Conservation (phyloP, 2,113 vertebrate species). For the Pachypanchax playfairii region DNA sequence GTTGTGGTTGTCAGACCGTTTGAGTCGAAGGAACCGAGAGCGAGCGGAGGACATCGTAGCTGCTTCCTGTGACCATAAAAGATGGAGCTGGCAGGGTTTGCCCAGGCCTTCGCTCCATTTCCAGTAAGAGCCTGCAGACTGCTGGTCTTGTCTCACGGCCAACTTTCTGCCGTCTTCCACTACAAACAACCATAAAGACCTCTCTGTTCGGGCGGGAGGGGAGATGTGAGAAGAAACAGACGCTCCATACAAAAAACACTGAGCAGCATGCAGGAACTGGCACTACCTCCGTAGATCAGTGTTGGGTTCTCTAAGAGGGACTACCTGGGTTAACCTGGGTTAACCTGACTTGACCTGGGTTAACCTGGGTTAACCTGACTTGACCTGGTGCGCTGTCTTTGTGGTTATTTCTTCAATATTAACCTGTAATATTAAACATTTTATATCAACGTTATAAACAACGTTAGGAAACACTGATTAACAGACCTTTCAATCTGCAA, state of each 20-base stretch:
- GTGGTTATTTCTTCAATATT: too few species aligned
- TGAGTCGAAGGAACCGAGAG: constrained; percentile 11
- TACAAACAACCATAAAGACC: constrained; percentile 87
- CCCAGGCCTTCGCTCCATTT: constrained; percentile 77
- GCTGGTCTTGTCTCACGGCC: constrained; percentile 80
- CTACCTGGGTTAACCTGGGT: constrained; percentile 56
- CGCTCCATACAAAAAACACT: constrained; percentile 82
- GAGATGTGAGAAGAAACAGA: constrained; percentile 89
- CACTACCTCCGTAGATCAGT: constrained; percentile 59
- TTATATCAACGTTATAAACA: too few species aligned
- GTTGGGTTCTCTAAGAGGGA: constrained; percentile 24
- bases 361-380: too few species aligned
- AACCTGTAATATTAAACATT: too few species aligned
- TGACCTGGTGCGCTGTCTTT: too few species aligned
- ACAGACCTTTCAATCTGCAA: too few species aligned
- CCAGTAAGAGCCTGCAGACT: constrained; percentile 83
- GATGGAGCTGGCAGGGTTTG: constrained; percentile 15
- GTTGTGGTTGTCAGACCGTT: not conserved
- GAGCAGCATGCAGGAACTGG: constrained; percentile 41
- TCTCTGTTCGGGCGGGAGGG: constrained; percentile 81
- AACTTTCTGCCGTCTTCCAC: constrained; percentile 79
- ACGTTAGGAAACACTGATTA: too few species aligned
- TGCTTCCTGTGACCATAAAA: constrained; percentile 44
- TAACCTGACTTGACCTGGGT: too few species aligned
- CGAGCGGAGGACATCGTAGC: constrained; percentile 23